A percentile compares a stretch with the other conserved stretches of the same genome.
Conservation (phyloP, 2,113 vertebrate genomes). For the Narcine bancroftii region DNA sequence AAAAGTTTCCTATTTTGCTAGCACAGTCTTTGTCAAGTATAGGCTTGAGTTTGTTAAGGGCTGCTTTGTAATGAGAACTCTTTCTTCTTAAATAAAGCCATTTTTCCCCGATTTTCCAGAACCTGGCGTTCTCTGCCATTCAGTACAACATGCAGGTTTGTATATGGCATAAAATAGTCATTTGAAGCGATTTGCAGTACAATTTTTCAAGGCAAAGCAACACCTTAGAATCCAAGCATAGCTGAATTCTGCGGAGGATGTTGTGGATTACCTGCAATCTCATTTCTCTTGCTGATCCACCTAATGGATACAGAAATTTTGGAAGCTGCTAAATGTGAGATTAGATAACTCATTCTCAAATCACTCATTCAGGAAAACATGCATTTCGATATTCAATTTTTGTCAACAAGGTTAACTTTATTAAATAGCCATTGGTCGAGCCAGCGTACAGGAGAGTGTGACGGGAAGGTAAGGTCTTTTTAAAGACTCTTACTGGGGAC, state of each 20-base stretch:
- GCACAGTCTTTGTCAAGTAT: background rate
- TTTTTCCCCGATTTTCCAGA: background rate
- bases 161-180: conserved; percentile 2
- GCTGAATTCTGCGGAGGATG: background rate
- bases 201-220: background rate
- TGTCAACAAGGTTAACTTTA: background rate
- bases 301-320: conserved; percentile 1
- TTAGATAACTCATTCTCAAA: background rate
- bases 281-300: background rate
- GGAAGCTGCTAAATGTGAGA: background rate
- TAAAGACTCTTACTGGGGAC: no score
- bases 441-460: no score
- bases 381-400: background rate
- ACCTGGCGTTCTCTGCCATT: background rate
- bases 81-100: background rate
- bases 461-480: no score
- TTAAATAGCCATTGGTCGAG: background rate
- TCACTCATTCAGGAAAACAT: background rate
- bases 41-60: no score
- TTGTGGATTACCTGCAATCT: background rate
- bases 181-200: background rate
- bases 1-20: background rate
- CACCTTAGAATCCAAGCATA: background rate
- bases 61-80: background rate
- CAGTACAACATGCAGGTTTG: background rate